A percentile compares a stretch with the other conserved stretches of the same genome.
These are phyloP conservation scores for Falco biarmicus DNA, from an alignment of 2,797 vertebrate genomes.

Conservation along the genomic window DNA sequence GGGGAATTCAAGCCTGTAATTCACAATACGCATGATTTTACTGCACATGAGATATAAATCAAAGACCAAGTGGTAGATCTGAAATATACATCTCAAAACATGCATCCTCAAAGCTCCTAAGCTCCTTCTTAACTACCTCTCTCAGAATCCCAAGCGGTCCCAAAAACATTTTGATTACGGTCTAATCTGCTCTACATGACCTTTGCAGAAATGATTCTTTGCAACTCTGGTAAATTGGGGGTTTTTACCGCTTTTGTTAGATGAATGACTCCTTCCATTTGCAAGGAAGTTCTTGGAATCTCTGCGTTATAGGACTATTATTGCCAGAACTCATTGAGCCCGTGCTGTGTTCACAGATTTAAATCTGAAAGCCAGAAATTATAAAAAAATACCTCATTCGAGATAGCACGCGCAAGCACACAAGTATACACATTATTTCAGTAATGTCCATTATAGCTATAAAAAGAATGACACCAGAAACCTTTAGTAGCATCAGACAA, in stretches of 20 bases:
- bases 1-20: neutral
- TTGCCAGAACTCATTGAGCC: slow-evolving; percentile 5
- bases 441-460: neutral
- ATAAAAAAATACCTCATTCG: slow-evolving; percentile 37
- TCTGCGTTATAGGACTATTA: slow-evolving; percentile 26
- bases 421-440: slow-evolving; percentile 2
- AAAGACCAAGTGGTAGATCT: neutral
- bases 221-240: slow-evolving; percentile 2
- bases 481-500: neutral
- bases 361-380: slow-evolving; percentile 49
- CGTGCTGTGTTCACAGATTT: slow-evolving; percentile 32
- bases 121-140: neutral
- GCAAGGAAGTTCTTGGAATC: slow-evolving; percentile 42
- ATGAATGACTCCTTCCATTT: slow-evolving; percentile 15
- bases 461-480: slow-evolving; percentile 18
- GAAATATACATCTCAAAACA: neutral
- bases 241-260: neutral
- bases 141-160: neutral
- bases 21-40: neutral
- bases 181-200: neutral
- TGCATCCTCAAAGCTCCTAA: neutral
- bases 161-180: neutral
- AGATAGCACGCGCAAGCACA: neutral
- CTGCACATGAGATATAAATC: neutral
- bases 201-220: slow-evolving; percentile 19